Evolutionary conservation across 2,888 invertebrate species (phyloP).

Genomic region (Linnaemya tessellans): DNA sequence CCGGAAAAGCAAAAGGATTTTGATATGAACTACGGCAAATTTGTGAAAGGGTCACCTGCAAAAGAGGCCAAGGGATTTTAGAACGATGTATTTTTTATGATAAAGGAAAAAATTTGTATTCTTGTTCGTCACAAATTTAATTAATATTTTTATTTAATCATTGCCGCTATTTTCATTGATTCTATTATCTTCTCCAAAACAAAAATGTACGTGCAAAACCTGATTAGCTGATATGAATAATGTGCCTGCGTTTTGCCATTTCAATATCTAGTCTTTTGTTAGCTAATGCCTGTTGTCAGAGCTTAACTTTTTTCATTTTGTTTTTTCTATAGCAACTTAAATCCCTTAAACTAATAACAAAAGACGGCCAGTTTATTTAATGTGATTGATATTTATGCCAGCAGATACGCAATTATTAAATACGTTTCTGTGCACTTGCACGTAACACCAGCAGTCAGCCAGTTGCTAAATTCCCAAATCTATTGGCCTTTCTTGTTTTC

Average conservation of each 20-base stretch:
- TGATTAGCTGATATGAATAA: constrained; percentile 27
- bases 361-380: not conserved
- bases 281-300: constrained; percentile 50
- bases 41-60: constrained; percentile 91
- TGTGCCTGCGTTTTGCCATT: not conserved
- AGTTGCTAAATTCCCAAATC: constrained; percentile 50
- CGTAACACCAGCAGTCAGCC: not conserved
- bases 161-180: not conserved
- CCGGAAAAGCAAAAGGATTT: constrained; percentile 86
- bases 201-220: constrained; percentile 6
- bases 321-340: constrained; percentile 27
- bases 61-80: not conserved
- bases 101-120: not conserved
- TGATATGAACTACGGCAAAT: constrained; percentile 91
- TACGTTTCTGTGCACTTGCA: not conserved
- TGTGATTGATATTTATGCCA: not conserved
- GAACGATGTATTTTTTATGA: too few species aligned
- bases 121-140: not conserved
- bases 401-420: not conserved
- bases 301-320: constrained; percentile 7
- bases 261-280: constrained; percentile 18
- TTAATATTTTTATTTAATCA: not conserved
- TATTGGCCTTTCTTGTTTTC: not conserved
- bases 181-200: not conserved
- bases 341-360: constrained; percentile 47